These are phyloP conservation scores for Chalcosyrphus nemorum DNA, from an alignment of 2,888 invertebrate species.

Conservation along the genomic window DNA sequence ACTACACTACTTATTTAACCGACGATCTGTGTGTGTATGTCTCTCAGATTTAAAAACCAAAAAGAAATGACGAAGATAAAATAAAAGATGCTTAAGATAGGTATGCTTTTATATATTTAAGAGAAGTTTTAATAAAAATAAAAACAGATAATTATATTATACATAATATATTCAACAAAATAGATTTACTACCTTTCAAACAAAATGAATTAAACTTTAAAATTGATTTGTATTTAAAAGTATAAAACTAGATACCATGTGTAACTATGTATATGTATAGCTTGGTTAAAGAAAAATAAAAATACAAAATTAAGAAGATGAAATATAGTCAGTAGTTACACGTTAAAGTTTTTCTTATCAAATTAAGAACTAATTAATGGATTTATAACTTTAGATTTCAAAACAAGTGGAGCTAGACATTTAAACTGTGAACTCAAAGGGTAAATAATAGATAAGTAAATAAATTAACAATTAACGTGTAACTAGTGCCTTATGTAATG, in stretches of 20 bases:
- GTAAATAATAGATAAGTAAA: slow-evolving; percentile 64
- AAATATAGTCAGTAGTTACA: slow-evolving; percentile 81
- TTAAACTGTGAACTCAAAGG: slow-evolving; percentile 71
- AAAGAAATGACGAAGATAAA: slow-evolving; percentile 47
- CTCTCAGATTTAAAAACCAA: slow-evolving; percentile 70
- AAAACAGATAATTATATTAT: slow-evolving; percentile 21
- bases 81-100: slow-evolving; percentile 63
- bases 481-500: slow-evolving; percentile 81
- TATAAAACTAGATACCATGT: slow-evolving; percentile 33
- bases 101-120: slow-evolving; percentile 69
- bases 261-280: slow-evolving; percentile 71
- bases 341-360: slow-evolving; percentile 76
- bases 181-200: slow-evolving; percentile 61
- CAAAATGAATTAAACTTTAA: slow-evolving; percentile 53
- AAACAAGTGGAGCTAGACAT: slow-evolving; percentile 37
- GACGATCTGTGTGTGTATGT: slow-evolving; percentile 76
- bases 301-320: slow-evolving; percentile 75
- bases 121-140: slow-evolving; percentile 36
- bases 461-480: slow-evolving; percentile 77
- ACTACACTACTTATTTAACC: slow-evolving; percentile 74
- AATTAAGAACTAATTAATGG: slow-evolving; percentile 58
- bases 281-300: slow-evolving; percentile 72
- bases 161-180: slow-evolving; percentile 48
- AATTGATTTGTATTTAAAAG: slow-evolving; percentile 43
- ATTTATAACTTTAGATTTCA: slow-evolving; percentile 63